Evolutionary conservation across 1,140 invertebrate species (phyloP), one percentile per base, ranked within the genome.

Genomic region (Drosophila cardini): DNA sequence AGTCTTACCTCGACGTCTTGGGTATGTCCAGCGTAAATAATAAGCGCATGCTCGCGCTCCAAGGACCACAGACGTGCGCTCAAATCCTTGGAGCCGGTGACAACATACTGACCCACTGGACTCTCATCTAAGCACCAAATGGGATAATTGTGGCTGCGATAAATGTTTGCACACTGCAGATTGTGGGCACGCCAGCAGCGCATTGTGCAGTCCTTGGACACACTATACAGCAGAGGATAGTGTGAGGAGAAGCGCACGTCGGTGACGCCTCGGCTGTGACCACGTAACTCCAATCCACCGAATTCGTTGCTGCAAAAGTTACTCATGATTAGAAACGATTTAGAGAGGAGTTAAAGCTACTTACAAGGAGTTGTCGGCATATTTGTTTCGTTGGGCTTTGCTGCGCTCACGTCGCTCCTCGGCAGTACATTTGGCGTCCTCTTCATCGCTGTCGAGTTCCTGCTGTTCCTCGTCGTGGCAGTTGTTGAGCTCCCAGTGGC

Each of bases 51-150:
- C 40, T 95, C 96, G 72, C 95, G 94, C 91, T 97, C 96, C 72
- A 96, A 92, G n/a, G 95, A 95, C 97, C 97, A 98, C 30, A 98
- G 91, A 86, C 97, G 95, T 2, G 96, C 97, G 38, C 96, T 98
- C 79, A 94, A 94, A 91, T 98, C 97, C 70, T 96, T 95, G 42
- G 97, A 97, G 50, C 96, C 97, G 5, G 97, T 97, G 1, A 95
- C 95, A 87, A 97, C 94, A 87, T 96, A 96, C 52, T 95, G 92
- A 60, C 95, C 95, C 79, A 95, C 94, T 70, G 94, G 94, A 91
- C 96, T 96, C 15, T 96, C 94, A 92, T 96, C 95, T 91, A 98
- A 93, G 91, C 95, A 96, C 96, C 97, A 98, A 42, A 98, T 95
- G n/a, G 97, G 96, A 90, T 96, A 96, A 78, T 95, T 95, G 91